These are phyloP conservation scores for Herminia tarsipennalis DNA, from an alignment of 2,888 invertebrate genomes.

Conservation along the genomic window DNA sequence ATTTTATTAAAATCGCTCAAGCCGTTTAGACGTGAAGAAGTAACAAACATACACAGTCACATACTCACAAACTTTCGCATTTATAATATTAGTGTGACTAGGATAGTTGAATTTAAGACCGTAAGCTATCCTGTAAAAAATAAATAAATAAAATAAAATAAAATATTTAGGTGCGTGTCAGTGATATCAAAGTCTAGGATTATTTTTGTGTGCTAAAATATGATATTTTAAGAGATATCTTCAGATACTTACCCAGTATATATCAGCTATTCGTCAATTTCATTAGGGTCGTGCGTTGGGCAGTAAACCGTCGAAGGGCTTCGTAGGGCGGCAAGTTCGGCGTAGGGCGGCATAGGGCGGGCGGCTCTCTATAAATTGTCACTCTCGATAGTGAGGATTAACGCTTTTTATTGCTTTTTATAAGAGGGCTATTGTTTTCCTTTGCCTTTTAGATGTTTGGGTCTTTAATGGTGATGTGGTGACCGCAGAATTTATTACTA, in stretches of 20 bases:
- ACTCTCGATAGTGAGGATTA: conserved; percentile 56
- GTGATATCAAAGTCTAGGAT: too few relatives aligned
- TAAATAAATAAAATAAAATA: too few relatives aligned
- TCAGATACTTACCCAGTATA: conserved; percentile 19
- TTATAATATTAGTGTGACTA: too few relatives aligned
- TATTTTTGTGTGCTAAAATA: neutral
- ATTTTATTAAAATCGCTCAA: too few relatives aligned
- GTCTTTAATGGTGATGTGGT: neutral
- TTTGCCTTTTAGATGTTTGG: conserved; percentile 4
- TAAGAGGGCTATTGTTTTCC: conserved; percentile 46
- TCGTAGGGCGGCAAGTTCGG: conserved; percentile 22
- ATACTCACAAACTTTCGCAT: too few relatives aligned
- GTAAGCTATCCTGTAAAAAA: too few relatives aligned
- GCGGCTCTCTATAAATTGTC: conserved; percentile 68
- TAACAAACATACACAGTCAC: too few relatives aligned
- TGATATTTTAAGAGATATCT: conserved; percentile 36
- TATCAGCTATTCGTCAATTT: conserved; percentile 61
- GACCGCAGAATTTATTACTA: neutral
- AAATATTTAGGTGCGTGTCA: too few relatives aligned
- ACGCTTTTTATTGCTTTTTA: conserved; percentile 46
- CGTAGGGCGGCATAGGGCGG: conserved; percentile 24
- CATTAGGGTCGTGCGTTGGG: conserved; percentile 68
- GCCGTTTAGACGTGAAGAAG: too few relatives aligned
- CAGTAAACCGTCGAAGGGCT: conserved; percentile 63
- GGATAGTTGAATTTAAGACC: too few relatives aligned